A percentile compares a stretch with the other conserved stretches of the same genome.
phyloP scores from a whole-genome alignment of 1,140 invertebrate species.

The Drosophila punjabiensis region DNA sequence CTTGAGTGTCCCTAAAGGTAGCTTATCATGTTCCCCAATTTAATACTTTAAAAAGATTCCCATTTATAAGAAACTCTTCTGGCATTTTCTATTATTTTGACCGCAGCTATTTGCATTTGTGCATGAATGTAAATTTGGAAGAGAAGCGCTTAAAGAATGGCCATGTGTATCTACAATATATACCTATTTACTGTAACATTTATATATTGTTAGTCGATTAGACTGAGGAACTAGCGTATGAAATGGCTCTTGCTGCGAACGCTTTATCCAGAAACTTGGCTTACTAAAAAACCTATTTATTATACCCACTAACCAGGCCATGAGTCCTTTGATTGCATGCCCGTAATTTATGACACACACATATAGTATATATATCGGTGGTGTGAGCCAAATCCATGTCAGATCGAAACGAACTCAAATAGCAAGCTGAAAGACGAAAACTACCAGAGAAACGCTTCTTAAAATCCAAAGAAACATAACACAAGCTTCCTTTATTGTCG shows the following conservation, averaged over 20 bases:
- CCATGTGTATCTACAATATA: slow-evolving; percentile 48
- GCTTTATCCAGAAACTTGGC: slow-evolving; percentile 44
- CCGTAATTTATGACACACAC: slow-evolving; percentile 23
- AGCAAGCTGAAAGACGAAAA: slow-evolving; percentile 14
- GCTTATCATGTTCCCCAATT: neutral
- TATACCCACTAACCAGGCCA: slow-evolving; percentile 42
- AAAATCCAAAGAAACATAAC: slow-evolving; percentile 18
- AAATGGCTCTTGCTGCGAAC: slow-evolving; percentile 27
- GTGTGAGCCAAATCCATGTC: slow-evolving; percentile 1
- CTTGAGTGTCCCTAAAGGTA: neutral
- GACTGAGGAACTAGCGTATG: slow-evolving; percentile 53
- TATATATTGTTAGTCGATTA: slow-evolving; percentile 58
- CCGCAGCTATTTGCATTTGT: slow-evolving; percentile 6
- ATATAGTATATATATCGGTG: slow-evolving; percentile 15
- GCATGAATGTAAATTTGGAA: slow-evolving; percentile 30
- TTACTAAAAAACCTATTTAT: slow-evolving; percentile 42
- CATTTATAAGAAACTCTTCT: neutral
- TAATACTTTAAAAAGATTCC: neutral
- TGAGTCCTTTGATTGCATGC: slow-evolving; percentile 35
- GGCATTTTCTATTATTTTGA: slow-evolving; percentile 8
- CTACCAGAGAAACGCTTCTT: slow-evolving; percentile 24
- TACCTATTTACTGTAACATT: slow-evolving; percentile 62
- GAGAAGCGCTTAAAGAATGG: slow-evolving; percentile 37
- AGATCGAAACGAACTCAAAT: slow-evolving; percentile 17
- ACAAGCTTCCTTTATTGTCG: slow-evolving; percentile 14